Evolutionary conservation across 2,113 vertebrate genomes (phyloP).

Genomic region (Taurulus bubalis): DNA sequence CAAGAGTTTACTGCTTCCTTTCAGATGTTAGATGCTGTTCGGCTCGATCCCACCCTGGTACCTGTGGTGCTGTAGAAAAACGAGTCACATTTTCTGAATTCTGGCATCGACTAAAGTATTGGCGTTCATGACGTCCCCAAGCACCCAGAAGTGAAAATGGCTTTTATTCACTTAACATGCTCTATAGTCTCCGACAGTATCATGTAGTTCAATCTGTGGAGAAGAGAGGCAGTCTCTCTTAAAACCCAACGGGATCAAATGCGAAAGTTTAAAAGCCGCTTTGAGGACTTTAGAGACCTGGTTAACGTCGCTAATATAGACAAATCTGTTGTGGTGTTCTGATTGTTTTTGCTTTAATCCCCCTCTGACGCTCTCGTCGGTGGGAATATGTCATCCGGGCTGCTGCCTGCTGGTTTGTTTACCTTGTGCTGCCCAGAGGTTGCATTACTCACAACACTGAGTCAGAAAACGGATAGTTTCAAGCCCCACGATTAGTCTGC

Average conservation of each 20-base stretch:
- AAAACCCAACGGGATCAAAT: not conserved
- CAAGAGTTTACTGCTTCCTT: not conserved
- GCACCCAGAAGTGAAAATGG: not conserved
- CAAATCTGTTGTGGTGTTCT: not conserved
- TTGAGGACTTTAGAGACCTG: not conserved
- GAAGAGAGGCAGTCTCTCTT: not conserved
- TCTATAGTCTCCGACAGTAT: not conserved
- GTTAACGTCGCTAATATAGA: not conserved
- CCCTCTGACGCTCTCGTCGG: not conserved
- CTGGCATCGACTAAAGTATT: not conserved
- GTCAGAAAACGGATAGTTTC: not conserved
- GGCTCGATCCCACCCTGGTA: not conserved
- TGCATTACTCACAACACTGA: not conserved
- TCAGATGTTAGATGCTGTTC: not conserved
- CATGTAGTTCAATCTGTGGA: not conserved
- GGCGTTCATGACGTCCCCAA: not conserved
- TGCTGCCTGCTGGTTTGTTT: not conserved
- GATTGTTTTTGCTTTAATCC: not conserved
- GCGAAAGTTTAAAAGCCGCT: not conserved
- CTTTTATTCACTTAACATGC: not conserved
- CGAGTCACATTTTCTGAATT: not conserved
- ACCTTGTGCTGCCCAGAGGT: not conserved
- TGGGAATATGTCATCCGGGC: not conserved
- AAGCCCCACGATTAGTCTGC: not conserved
- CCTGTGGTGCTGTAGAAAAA: not conserved